Base-by-base conservation (phyloP, 2,888 invertebrate species). In the Drepanosiphum platanoidis region DNA sequence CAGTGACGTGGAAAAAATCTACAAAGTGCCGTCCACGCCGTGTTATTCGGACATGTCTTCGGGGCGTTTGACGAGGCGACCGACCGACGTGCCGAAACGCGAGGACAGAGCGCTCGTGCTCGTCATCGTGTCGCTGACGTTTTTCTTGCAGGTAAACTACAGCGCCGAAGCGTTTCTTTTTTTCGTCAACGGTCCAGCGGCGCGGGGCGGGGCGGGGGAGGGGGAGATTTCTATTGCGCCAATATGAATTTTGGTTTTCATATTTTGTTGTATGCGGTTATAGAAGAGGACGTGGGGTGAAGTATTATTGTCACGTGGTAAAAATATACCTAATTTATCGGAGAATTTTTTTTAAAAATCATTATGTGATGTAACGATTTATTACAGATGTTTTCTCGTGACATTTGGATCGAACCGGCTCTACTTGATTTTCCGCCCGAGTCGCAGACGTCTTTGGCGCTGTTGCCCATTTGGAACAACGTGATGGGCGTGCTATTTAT, bases 321-420 rank as follows among this genome's bases (percentile, higher is more conserved):
- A n/a, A n/a, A n/a, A n/a, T n/a, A n/a, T n/a, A n/a, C n/a, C n/a
- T n/a, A n/a, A n/a, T n/a, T n/a, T n/a, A n/a, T n/a, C n/a, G n/a
- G n/a, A n/a, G n/a, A n/a, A n/a, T n/a, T n/a, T n/a, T n/a, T n/a
- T n/a, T n/a, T n/a, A n/a, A n/a, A n/a, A n/a, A n/a, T n/a, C n/a
- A n/a, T n/a, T n/a, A n/a, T n/a, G n/a, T n/a, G n/a, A n/a, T n/a
- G n/a, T n/a, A 52, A 52, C 52, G 52, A 61, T 61, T 22, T 30
- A 64, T 78, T 46, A 15, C 66, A 80, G 70, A 36, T 36, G 80
- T 80, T 80, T 52, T 80, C 80, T 0, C 27, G 68, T 0, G 68
- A 80, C 27, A 36, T 80, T 27, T 70, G 70, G 68, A 30, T 70
- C 30, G 80, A 70, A 70, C 70, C 70, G 27, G 34, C 68, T n/a